These are phyloP conservation scores for Periphyllus acericola DNA, from an alignment of 2,888 invertebrate genomes.

Conservation along the genomic window DNA sequence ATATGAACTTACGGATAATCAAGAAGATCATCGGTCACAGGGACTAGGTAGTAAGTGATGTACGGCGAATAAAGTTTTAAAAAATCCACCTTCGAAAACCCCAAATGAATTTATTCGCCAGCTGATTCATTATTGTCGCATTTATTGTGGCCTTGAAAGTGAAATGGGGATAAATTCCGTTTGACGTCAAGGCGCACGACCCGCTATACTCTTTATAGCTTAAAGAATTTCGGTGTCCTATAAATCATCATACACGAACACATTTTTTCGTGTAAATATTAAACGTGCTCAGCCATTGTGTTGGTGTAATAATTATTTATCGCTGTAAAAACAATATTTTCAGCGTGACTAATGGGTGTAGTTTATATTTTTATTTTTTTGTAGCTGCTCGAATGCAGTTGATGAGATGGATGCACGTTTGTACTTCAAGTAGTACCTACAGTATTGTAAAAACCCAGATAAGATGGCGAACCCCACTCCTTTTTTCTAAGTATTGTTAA, in stretches of 20 bases:
- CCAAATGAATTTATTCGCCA: conserved; percentile 5
- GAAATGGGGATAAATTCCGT: conserved; percentile 6
- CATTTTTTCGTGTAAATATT: background rate
- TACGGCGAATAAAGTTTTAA: background rate
- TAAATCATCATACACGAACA: background rate
- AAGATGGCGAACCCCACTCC: no score
- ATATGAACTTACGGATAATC: background rate
- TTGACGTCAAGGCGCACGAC: background rate
- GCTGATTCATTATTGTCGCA: background rate
- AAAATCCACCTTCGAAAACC: background rate
- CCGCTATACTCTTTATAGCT: background rate
- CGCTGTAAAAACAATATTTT: background rate
- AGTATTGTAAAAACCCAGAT: no score
- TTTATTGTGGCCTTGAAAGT: background rate
- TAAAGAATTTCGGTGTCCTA: background rate
- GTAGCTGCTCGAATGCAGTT: no score
- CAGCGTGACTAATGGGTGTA: background rate
- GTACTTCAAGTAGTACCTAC: no score
- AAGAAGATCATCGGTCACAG: background rate
- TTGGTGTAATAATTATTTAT: background rate
- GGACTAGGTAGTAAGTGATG: background rate
- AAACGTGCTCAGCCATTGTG: background rate
- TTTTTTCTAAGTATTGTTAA: no score
- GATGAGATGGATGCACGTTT: no score
- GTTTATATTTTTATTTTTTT: no score